phyloP scores from a whole-genome alignment of 2,888 invertebrate genomes.

The Drosophila paranaensis region DNA sequence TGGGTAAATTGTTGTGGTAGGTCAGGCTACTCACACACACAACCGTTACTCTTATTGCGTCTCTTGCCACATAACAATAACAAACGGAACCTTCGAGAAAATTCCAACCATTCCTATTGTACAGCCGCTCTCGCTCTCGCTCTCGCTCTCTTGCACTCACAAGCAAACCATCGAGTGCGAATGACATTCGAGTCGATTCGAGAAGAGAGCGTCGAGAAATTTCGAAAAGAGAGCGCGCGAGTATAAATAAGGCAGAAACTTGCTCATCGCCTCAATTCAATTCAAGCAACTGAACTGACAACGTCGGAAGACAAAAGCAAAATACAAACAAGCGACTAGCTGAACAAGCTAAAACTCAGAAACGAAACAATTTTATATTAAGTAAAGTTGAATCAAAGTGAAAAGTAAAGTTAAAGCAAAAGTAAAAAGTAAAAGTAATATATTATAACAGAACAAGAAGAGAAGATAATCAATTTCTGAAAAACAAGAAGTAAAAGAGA shows the following conservation, averaged over 20 bases:
- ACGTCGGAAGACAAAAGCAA: constrained; percentile 33
- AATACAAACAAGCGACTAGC: constrained; percentile 45
- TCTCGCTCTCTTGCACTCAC: constrained; percentile 4
- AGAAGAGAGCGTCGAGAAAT: constrained; percentile 54
- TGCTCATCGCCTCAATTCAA: constrained; percentile 53
- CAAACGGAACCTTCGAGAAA: constrained; percentile 22
- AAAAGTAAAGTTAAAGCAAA: background rate
- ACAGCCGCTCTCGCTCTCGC: background rate
- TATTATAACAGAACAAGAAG: background rate
- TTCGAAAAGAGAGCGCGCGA: constrained; percentile 46
- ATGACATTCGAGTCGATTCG: constrained; percentile 27
- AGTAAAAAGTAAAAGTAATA: background rate
- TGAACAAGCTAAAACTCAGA: constrained; percentile 45
- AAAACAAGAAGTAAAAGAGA: background rate
- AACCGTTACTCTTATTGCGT: background rate
- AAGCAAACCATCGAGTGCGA: constrained; percentile 3
- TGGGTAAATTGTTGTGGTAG: constrained; percentile 11
- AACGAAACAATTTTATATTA: constrained; percentile 10
- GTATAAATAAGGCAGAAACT: constrained; percentile 63
- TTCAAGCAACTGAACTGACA: constrained; percentile 60
- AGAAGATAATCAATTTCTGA: background rate
- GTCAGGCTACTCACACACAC: background rate
- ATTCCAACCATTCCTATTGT: constrained; percentile 7
- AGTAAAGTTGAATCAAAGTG: background rate
- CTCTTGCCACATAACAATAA: background rate